These are phyloP conservation scores for Graphium colonna DNA, from an alignment of 2,888 invertebrate species.

Conservation along the genomic window DNA sequence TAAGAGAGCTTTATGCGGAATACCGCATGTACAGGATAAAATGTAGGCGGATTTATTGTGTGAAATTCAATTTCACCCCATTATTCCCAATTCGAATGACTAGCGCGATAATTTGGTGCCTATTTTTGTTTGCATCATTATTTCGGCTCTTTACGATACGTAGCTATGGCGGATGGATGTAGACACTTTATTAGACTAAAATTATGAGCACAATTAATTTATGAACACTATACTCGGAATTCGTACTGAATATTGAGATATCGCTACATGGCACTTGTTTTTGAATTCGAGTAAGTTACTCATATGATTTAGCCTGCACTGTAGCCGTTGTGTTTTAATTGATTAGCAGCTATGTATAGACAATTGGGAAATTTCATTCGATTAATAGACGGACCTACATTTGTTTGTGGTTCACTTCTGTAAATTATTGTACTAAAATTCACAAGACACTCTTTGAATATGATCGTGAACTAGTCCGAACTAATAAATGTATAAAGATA, in stretches of 20 bases:
- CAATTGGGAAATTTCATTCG: conserved; percentile 33
- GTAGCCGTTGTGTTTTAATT: conserved; percentile 13
- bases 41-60: conserved; percentile 48
- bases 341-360: conserved; percentile 7
- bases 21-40: conserved; percentile 65
- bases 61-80: conserved; percentile 75
- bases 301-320: conserved; percentile 19
- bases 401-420: conserved; percentile 51
- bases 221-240: background rate
- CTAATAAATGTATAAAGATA: conserved; percentile 77
- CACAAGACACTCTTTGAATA: conserved; percentile 61
- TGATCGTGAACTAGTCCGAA: conserved; percentile 76
- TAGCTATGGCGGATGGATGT: too few species aligned
- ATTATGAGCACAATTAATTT: conserved; percentile 13
- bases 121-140: too few species aligned
- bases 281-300: background rate
- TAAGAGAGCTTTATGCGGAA: conserved; percentile 75
- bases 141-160: too few species aligned
- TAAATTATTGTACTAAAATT: conserved; percentile 60
- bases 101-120: conserved; percentile 1
- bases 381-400: conserved; percentile 33
- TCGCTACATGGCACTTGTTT: conserved; percentile 15
- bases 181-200: background rate
- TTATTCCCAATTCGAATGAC: conserved; percentile 50
- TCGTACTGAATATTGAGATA: background rate